A percentile compares a stretch with the other conserved stretches of the same genome.
phyloP scores from a whole-genome alignment of 2,888 invertebrate genomes.

The Choristoneura rosaceana region DNA sequence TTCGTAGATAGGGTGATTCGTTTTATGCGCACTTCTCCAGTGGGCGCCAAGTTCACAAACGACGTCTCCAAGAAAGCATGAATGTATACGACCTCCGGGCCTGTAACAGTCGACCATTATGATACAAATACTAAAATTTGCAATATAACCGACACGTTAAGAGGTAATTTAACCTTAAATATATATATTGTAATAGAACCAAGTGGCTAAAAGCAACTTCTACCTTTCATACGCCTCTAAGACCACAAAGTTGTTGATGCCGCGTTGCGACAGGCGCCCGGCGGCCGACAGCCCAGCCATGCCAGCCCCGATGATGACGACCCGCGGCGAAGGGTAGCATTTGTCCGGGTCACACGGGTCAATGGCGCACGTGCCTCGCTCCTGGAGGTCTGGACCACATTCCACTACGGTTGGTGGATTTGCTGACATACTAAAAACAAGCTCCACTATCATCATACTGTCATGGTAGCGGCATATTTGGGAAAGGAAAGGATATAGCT shows the following conservation, averaged over 20 bases:
- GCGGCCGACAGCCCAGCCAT: slow-evolving; percentile 93
- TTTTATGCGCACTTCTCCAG: slow-evolving; percentile 84
- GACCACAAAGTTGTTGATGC: slow-evolving; percentile 88
- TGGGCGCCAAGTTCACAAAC: slow-evolving; percentile 91
- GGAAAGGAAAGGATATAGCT: background rate
- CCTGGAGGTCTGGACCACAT: slow-evolving; percentile 67
- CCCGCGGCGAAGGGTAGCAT: slow-evolving; percentile 84
- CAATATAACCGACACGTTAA: background rate
- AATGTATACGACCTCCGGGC: slow-evolving; percentile 91
- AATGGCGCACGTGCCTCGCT: slow-evolving; percentile 66
- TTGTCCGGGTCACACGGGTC: slow-evolving; percentile 65
- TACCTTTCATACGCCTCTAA: slow-evolving; percentile 92
- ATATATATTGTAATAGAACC: background rate
- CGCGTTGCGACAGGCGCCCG: slow-evolving; percentile 88
- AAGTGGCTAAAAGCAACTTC: background rate
- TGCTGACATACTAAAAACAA: slow-evolving; percentile 40
- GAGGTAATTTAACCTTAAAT: background rate
- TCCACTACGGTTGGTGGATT: slow-evolving; percentile 56
- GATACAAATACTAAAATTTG: slow-evolving; percentile 2
- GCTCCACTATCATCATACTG: background rate
- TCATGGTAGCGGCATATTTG: background rate
- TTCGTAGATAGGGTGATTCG: slow-evolving; percentile 85
- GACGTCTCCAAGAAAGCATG: slow-evolving; percentile 91
- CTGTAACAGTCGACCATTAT: slow-evolving; percentile 65
- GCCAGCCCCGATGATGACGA: slow-evolving; percentile 92